Evolutionary conservation across 2,797 vertebrate genomes (phyloP), one percentile per base, ranked within the genome.

Genomic region (Rhinichthys osculus): DNA sequence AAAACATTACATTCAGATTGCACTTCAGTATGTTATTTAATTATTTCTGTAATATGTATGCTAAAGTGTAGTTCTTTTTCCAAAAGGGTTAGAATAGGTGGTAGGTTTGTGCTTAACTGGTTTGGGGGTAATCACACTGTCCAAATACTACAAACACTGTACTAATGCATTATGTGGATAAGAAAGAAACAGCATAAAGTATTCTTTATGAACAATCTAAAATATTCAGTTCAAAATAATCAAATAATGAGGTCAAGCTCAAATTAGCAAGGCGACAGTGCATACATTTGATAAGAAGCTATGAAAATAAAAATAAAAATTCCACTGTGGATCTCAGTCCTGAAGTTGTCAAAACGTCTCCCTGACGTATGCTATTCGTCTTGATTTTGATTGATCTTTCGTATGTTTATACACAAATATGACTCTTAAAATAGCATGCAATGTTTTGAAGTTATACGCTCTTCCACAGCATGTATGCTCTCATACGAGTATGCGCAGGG

Each of bases 361-460:
- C 33, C n/a, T 4, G 1, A 57, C 4, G 19, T 57, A 57, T 40
- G 54, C 23, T 59, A 62, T 62, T 62, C 54, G 2, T 78, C 54
- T 62, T 30, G 54, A 42, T 19, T 67, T 66, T 50, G 78, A 81
- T 30, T 44, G 38, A 62, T 21, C 16, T 47, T 14, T 81, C 16
- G 1, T 17, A 78, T 64, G 72, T 52, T 50, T 54, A 44, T 19
- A 76, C 50, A 27, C 44, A 40, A 76, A 77, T 67, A 27, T 3
- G 0, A 13, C 21, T 64, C 71, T 76, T 67, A 77, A 54, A 74
- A 83, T 83, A 83, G 72, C 38, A 71, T 47, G 38, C 27, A 33
- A 33, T 77, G 47, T 52, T 69, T 69, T 66, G 40, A 47, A 71
- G 30, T 21, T 3, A 4, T 30, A 6, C 1, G 1, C 44, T 13